phyloP scores from a whole-genome alignment of 2,888 invertebrate species.

The Ptychoptera albimana region DNA sequence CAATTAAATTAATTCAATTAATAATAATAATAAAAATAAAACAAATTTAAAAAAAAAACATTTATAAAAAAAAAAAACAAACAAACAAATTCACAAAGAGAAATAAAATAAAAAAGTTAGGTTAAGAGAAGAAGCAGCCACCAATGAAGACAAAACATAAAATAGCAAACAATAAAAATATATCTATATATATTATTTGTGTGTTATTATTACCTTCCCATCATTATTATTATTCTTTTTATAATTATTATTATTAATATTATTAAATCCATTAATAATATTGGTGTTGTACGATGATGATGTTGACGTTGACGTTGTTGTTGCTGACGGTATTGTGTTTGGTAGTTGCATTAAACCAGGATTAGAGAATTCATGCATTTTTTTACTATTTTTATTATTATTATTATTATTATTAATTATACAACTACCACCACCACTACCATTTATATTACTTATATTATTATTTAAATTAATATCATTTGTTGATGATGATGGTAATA shows the following conservation, averaged over 20 bases:
- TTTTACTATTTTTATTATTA: not conserved
- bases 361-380: not conserved
- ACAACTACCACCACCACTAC: not conserved
- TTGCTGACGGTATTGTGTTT: too few relatives aligned
- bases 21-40: slow-evolving; percentile 3
- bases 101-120: too few relatives aligned
- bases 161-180: not conserved
- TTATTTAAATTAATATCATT: slow-evolving; percentile 2
- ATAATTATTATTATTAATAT: too few relatives aligned
- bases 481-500: too few relatives aligned
- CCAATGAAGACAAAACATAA: not conserved
- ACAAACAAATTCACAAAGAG: not conserved
- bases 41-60: not conserved
- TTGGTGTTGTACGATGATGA: too few relatives aligned
- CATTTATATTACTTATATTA: not conserved
- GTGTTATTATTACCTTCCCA: not conserved
- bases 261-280: too few relatives aligned
- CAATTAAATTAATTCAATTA: slow-evolving; percentile 2
- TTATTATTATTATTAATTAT: slow-evolving; percentile 1
- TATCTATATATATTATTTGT: not conserved
- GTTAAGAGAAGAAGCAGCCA: not conserved
- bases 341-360: not conserved
- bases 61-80: not conserved
- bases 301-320: too few relatives aligned
- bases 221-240: too few relatives aligned